Base-by-base conservation (phyloP, 2,113 vertebrate species). In the Echinops telfairi region DNA sequence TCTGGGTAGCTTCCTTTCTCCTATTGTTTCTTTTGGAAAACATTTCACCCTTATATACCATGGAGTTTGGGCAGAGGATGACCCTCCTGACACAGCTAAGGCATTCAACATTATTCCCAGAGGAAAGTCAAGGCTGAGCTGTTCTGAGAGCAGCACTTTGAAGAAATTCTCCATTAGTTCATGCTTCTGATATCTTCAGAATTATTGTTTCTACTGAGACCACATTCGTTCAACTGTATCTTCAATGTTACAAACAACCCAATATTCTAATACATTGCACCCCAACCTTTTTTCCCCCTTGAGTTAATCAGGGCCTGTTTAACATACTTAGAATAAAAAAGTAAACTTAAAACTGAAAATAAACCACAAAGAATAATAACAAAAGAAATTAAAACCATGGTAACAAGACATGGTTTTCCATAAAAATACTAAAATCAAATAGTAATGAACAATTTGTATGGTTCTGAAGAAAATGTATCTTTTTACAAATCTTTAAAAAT, bases 311-410 rank as follows among this genome's bases (percentile, higher is more conserved):
- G 66, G 58, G 3, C 4, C 62, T 88, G 14, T 78, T 66, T 68
- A 81, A 78, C 40, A 91, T 80, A n/a, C 1, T 73, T 86, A 2
- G n/a, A 31, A 33, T 91, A 10, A 96, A 91, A 77, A 66, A 53
- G 23, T 31, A 68, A 77, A 89, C 86, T 78, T 4, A 5, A 71
- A 33, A 33, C 29, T n/a, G n/a, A 66, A 66, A 66, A 70, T 14
- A 70, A 71, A 33, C 27, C 83, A 93, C 89, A 40, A 68, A 43
- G 66, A 27, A 95, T 77, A 86, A 78, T 27, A 83, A 88, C n/a
- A 80, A 88, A 80, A 14, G 66, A 90, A 86, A 81, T 11, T 75
- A 60, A 91, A 80, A 53, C 12, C 47, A 53, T 53, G 47, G 5
- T 53, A 53, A 91, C 17, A 85, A 86, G 25, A 89, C 2, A 58